These are phyloP conservation scores for Caenorhabditis imperialis DNA, from an alignment of 2,888 invertebrate genomes.

Conservation along the genomic window DNA sequence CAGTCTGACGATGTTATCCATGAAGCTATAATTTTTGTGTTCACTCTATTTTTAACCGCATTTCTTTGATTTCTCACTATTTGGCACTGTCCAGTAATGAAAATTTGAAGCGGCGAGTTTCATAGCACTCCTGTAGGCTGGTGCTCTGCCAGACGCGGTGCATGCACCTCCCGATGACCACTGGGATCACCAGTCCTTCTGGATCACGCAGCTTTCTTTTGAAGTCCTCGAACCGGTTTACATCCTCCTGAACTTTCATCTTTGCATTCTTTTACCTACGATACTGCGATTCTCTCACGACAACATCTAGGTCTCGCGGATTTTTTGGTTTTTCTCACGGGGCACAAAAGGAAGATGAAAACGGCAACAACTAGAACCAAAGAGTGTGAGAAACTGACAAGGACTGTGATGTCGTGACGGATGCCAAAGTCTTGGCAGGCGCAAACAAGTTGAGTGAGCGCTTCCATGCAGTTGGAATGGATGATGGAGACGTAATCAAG, in stretches of 20 bases:
- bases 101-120: constrained; percentile 57
- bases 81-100: constrained; percentile 64
- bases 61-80: constrained; percentile 57
- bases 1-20: constrained; percentile 64
- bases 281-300: no score
- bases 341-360: no score
- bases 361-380: no score
- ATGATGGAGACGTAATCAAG: constrained; percentile 59
- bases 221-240: constrained; percentile 60
- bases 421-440: constrained; percentile 53
- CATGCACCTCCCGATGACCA: constrained; percentile 62
- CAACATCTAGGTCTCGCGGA: no score
- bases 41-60: background rate
- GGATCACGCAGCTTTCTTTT: constrained; percentile 50
- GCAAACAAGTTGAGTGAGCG: constrained; percentile 59
- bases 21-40: constrained; percentile 68
- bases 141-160: constrained; percentile 63
- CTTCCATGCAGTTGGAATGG: constrained; percentile 64
- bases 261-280: background rate
- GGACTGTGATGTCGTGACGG: constrained; percentile 56
- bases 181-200: constrained; percentile 57
- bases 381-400: no score
- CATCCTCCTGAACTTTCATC: constrained; percentile 60
- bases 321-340: no score
- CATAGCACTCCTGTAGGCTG: constrained; percentile 57